Evolutionary conservation across 2,888 invertebrate genomes (phyloP).

Genomic region (Acheta domesticus): DNA sequence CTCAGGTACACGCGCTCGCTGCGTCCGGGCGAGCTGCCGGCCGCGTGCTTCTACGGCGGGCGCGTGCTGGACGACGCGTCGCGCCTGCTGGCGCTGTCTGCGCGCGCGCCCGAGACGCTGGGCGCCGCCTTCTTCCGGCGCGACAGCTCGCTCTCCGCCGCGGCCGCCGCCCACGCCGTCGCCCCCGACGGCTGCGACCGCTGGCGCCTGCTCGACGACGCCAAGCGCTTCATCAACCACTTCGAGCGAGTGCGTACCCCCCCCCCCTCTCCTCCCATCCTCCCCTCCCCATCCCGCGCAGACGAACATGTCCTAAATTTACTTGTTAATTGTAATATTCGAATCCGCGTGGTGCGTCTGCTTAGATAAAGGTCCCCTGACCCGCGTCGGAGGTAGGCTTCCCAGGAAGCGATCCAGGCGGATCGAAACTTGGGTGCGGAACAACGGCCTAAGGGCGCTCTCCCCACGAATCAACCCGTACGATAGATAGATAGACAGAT

Average conservation of each 20-base stretch:
- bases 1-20: neutral
- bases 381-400: no score
- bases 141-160: neutral
- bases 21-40: neutral
- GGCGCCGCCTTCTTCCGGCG: neutral
- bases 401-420: no score
- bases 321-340: no score
- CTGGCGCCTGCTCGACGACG: neutral
- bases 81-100: neutral
- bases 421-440: no score
- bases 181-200: neutral
- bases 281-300: no score
- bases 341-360: no score
- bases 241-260: neutral
- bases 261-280: no score
- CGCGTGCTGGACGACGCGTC: neutral
- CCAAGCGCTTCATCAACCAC: slow-evolving; percentile 5
- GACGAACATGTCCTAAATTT: no score
- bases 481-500: no score
- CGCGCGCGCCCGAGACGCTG: neutral
- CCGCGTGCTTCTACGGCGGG: slow-evolving; percentile 4
- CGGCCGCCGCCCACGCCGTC: neutral
- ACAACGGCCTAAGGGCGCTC: no score
- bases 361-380: no score
- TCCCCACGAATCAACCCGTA: no score